A percentile compares a stretch with the other conserved stretches of the same genome.
phyloP scores from a whole-genome alignment of 2,797 vertebrate genomes.

The Sebastes umbrosus region DNA sequence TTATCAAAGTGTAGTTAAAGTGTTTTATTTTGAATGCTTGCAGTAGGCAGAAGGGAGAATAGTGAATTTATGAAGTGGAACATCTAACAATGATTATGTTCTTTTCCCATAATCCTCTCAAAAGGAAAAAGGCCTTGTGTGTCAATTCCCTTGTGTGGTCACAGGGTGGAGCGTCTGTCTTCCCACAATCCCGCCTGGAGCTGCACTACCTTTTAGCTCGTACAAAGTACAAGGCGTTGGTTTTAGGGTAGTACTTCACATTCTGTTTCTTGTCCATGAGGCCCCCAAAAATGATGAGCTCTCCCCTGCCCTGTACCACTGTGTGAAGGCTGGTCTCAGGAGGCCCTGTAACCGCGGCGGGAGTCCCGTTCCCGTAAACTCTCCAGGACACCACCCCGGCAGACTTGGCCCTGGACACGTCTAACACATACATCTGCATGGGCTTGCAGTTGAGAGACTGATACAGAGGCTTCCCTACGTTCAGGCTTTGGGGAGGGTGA shows the following conservation, averaged over 20 bases:
- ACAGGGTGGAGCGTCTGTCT: slow-evolving; percentile 41
- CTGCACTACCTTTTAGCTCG: slow-evolving; percentile 96
- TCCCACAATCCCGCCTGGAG: slow-evolving; percentile 28
- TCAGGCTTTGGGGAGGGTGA: slow-evolving; percentile 97
- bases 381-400: slow-evolving; percentile 91
- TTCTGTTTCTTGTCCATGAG: slow-evolving; percentile 99
- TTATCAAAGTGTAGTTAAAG: slow-evolving; percentile 76
- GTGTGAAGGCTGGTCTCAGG: slow-evolving; percentile 99
- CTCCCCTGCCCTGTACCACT: slow-evolving; percentile 95
- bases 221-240: slow-evolving; percentile 99
- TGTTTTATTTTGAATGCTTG: slow-evolving; percentile 69
- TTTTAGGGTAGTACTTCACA: slow-evolving; percentile 99
- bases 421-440: slow-evolving; percentile 99
- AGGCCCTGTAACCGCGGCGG: slow-evolving; percentile 89
- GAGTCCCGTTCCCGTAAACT: slow-evolving; percentile 85
- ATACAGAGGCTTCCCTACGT: slow-evolving; percentile 97
- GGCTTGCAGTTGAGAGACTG: slow-evolving; percentile 99
- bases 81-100: slow-evolving; percentile 71
- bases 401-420: slow-evolving; percentile 90
- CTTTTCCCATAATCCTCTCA: slow-evolving; percentile 65
- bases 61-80: slow-evolving; percentile 74
- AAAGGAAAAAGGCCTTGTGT: slow-evolving; percentile 78
- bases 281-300: slow-evolving; percentile 97
- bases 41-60: slow-evolving; percentile 68
- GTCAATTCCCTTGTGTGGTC: slow-evolving; percentile 69